phyloP scores from a whole-genome alignment of 2,113 vertebrate species.

The Pelobates fuscus region DNA sequence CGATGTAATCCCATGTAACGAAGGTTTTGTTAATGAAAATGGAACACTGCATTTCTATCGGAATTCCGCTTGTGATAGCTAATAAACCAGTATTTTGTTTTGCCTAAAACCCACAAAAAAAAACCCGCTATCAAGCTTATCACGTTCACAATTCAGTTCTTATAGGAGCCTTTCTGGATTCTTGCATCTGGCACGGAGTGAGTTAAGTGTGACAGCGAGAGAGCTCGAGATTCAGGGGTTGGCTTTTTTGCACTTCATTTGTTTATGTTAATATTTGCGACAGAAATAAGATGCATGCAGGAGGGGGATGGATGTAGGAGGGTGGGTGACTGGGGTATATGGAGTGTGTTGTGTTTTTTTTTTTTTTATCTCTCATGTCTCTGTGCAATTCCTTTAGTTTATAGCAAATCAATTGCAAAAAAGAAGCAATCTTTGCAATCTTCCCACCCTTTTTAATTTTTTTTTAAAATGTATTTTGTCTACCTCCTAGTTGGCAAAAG shows the following conservation, averaged over 20 bases:
- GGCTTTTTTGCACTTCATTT: conserved; percentile 49
- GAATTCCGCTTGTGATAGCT: neutral
- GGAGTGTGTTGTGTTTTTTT: no score
- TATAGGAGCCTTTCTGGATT: neutral
- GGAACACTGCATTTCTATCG: neutral
- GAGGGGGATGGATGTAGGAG: conserved; percentile 10
- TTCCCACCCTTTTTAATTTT: no score
- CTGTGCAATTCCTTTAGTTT: conserved; percentile 3
- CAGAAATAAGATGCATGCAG: conserved; percentile 48
- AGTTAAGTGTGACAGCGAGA: conserved; percentile 33
- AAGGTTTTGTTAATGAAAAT: neutral
- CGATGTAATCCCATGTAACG: no score
- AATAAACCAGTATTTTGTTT: no score
- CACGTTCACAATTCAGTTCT: no score
- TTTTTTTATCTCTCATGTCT: conserved; percentile 21
- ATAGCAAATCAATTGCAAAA: neutral
- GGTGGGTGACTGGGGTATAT: conserved; percentile 3
- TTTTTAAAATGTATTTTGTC: no score
- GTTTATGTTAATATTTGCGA: conserved; percentile 50
- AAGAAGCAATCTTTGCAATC: neutral
- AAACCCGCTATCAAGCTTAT: no score
- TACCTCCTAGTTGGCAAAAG: no score
- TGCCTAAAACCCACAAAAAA: no score
- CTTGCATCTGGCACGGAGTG: neutral
- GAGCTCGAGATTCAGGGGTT: conserved; percentile 34